Evolutionary conservation across 2,888 invertebrate genomes (phyloP).

Genomic region (Lumbricus terrestris): DNA sequence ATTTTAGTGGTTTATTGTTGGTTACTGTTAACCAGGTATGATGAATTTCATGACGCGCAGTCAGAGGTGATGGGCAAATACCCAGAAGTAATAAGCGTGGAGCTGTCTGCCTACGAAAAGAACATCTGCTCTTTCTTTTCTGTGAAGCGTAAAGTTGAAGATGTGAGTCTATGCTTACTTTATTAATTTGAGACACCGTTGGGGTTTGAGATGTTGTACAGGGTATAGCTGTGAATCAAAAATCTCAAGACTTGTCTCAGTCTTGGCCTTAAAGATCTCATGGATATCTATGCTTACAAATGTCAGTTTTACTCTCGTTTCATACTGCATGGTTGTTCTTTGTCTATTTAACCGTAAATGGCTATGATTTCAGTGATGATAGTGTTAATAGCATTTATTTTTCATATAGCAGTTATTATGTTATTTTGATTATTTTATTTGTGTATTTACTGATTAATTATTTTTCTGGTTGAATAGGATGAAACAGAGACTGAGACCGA

Average conservation of each 20-base stretch:
- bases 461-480: not conserved
- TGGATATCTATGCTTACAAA: too few relatives aligned
- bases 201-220: not conserved
- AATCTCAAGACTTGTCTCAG: too few relatives aligned
- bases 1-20: not conserved
- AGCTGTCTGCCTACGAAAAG: slow-evolving; percentile 49
- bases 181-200: not conserved
- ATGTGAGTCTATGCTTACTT: not conserved
- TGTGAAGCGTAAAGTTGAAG: slow-evolving; percentile 34
- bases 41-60: slow-evolving; percentile 52
- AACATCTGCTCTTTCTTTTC: slow-evolving; percentile 50
- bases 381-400: too few relatives aligned
- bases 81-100: slow-evolving; percentile 51
- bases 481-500: not conserved
- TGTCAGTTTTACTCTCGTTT: too few relatives aligned
- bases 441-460: not conserved
- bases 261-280: too few relatives aligned
- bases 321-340: too few relatives aligned
- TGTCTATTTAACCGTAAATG: too few relatives aligned
- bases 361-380: too few relatives aligned
- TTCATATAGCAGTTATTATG: not conserved
- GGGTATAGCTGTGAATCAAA: too few relatives aligned
- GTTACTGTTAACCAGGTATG: slow-evolving; percentile 40
- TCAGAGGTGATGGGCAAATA: slow-evolving; percentile 50
- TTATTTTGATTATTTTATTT: not conserved